Evolutionary conservation across 2,113 vertebrate genomes (phyloP).

Genomic region (Proterorhinus semilunaris): DNA sequence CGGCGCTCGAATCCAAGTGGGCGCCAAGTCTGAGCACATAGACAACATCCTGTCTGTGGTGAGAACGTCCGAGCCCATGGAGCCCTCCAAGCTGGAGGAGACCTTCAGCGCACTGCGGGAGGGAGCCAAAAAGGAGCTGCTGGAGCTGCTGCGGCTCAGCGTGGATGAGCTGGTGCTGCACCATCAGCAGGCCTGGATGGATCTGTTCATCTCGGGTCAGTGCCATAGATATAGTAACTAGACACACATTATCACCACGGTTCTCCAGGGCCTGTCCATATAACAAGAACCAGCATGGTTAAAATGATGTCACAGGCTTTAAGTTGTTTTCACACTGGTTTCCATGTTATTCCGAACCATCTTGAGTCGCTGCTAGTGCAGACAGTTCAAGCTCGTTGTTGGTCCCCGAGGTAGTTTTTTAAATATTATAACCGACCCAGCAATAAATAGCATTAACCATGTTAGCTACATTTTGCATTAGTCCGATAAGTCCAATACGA

Average conservation of each 20-base stretch:
- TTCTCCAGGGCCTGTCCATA: too few species aligned
- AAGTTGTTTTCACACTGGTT: too few species aligned
- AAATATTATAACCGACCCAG: too few species aligned
- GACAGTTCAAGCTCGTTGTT: too few species aligned
- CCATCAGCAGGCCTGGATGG: constrained; percentile 91
- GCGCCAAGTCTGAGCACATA: constrained; percentile 81
- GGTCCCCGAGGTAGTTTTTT: too few species aligned
- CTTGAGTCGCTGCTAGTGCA: too few species aligned
- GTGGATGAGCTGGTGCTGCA: constrained; percentile 82
- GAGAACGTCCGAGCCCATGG: constrained; percentile 79
- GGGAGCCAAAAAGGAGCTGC: constrained; percentile 84
- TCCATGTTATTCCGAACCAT: too few species aligned
- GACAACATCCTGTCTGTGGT: constrained; percentile 87
- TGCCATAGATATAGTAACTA: not conserved
- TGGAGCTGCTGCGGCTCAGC: constrained; percentile 81
- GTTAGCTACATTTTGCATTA: too few species aligned
- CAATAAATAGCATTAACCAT: too few species aligned
- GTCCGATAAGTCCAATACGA: too few species aligned
- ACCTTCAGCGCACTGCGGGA: constrained; percentile 82
- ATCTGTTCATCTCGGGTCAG: constrained; percentile 93
- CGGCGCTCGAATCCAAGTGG: constrained; percentile 80
- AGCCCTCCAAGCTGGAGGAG: constrained; percentile 81
- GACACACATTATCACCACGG: not conserved
- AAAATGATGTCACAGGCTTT: too few species aligned
- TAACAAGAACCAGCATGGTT: too few species aligned